These are phyloP conservation scores for Turritopsis rubra DNA, from an alignment of 30 jellyfish, hydroid and myxozoan genomes.

Conservation along the genomic window DNA sequence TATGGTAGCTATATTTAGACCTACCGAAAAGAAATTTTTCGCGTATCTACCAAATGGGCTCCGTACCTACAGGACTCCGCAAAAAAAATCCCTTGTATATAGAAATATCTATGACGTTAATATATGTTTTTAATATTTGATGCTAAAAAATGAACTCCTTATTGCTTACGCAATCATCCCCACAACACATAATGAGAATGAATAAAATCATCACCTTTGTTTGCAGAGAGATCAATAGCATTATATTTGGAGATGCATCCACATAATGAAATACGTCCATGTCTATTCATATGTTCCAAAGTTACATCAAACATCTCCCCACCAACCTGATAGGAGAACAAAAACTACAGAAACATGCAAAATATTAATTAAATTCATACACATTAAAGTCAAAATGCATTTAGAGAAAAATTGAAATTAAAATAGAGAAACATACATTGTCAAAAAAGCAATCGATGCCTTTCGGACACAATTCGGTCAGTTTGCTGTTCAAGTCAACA, in stretches of 20 bases:
- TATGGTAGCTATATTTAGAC: too few relatives aligned
- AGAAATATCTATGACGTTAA: too few relatives aligned
- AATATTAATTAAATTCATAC: not conserved
- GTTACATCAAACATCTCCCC: conserved; percentile 79
- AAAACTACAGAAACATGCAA: not conserved
- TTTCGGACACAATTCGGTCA: conserved; percentile 67
- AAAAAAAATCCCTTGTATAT: too few relatives aligned
- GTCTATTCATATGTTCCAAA: conserved; percentile 54
- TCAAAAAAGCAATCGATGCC: conserved; percentile 92
- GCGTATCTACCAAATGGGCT: too few relatives aligned
- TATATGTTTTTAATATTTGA: too few relatives aligned
- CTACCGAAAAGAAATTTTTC: too few relatives aligned
- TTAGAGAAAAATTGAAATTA: too few relatives aligned
- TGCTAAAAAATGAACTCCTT: too few relatives aligned
- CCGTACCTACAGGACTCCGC: too few relatives aligned
- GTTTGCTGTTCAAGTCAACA: conserved; percentile 35
- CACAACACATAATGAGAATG: not conserved
- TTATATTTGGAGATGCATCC: conserved; percentile 77
- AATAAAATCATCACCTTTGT: conserved; percentile 38
- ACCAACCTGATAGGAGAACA: conserved; percentile 51
- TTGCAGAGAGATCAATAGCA: conserved; percentile 41
- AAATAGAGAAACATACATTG: conserved; percentile 59
- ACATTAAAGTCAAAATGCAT: not conserved
- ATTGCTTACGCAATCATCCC: too few relatives aligned
- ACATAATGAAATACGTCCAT: conserved; percentile 67